Conservation (phyloP, 2,797 vertebrate species). For the Xyrichtys novacula region DNA sequence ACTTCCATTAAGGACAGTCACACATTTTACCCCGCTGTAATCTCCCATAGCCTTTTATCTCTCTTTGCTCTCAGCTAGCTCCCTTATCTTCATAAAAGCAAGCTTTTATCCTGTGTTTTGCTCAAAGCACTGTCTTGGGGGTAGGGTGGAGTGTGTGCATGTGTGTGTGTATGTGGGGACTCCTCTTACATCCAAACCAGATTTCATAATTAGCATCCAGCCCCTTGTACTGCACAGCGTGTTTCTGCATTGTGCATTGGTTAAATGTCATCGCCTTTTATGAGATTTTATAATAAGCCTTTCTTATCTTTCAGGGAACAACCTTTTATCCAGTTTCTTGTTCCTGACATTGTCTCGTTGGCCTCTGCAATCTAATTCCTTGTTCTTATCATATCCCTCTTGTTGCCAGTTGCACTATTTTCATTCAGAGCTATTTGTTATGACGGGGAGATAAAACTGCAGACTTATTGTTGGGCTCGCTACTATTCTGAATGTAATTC, state of each 20-base stretch:
- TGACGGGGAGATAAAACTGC: constrained; percentile 51
- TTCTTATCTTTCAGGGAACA: constrained; percentile 35
- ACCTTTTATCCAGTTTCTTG: constrained; percentile 46
- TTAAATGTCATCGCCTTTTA: constrained; percentile 19
- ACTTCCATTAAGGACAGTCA: constrained; percentile 67
- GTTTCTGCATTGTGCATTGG: neutral
- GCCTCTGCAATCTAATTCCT: constrained; percentile 58
- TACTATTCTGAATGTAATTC: constrained; percentile 28
- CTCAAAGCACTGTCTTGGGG: constrained; percentile 50
- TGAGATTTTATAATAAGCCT: constrained; percentile 54
- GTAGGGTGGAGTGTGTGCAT: constrained; percentile 18
- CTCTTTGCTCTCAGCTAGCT: constrained; percentile 51
- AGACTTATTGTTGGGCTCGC: constrained; percentile 45
- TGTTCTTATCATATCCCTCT: constrained; percentile 50
- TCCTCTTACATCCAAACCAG: constrained; percentile 30
- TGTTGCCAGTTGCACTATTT: constrained; percentile 42
- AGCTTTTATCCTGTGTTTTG: constrained; percentile 58
- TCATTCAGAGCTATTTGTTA: constrained; percentile 62
- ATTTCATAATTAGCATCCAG: constrained; percentile 34
- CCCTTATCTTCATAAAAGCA: constrained; percentile 66
- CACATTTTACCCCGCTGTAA: constrained; percentile 69
- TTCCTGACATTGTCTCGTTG: constrained; percentile 28
- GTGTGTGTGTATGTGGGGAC: constrained; percentile 17
- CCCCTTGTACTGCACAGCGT: neutral
- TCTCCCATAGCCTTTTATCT: constrained; percentile 63